These are phyloP conservation scores for Pongo abelii DNA, from an alignment of 2,113 vertebrate species.

Conservation along the genomic window DNA sequence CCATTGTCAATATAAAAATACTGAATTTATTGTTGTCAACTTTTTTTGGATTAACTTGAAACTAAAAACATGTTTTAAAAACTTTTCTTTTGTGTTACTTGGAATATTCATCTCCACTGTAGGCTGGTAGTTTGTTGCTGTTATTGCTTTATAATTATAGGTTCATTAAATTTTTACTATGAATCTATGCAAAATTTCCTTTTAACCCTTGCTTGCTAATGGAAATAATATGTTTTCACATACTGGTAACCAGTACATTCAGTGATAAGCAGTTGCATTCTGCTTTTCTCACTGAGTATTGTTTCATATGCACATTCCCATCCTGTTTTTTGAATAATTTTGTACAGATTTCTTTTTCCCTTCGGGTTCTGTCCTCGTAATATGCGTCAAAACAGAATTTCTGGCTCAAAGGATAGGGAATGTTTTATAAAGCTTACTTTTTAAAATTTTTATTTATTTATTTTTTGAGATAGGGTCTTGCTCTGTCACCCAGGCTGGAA, in stretches of 20 bases:
- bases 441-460: no score
- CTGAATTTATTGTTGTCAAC: not conserved
- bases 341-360: not conserved
- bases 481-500: no score
- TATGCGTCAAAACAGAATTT: not conserved
- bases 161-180: not conserved
- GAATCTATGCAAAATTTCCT: not conserved
- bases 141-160: not conserved
- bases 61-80: not conserved
- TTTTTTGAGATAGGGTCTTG: no score
- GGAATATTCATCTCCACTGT: not conserved
- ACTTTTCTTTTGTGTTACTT: not conserved
- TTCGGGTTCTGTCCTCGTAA: not conserved
- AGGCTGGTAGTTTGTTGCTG: not conserved
- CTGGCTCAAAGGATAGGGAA: not conserved
- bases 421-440: not conserved
- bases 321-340: not conserved
- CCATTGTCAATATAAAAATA: not conserved
- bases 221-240: not conserved
- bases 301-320: not conserved
- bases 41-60: constrained; percentile 3
- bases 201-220: not conserved
- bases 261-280: not conserved
- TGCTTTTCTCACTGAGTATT: not conserved
- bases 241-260: not conserved